Percentiles rank a stretch among this genome's conserved stretches.
These are phyloP conservation scores for Hesperia comma DNA, from an alignment of 2,888 invertebrate genomes.

Conservation along the genomic window DNA sequence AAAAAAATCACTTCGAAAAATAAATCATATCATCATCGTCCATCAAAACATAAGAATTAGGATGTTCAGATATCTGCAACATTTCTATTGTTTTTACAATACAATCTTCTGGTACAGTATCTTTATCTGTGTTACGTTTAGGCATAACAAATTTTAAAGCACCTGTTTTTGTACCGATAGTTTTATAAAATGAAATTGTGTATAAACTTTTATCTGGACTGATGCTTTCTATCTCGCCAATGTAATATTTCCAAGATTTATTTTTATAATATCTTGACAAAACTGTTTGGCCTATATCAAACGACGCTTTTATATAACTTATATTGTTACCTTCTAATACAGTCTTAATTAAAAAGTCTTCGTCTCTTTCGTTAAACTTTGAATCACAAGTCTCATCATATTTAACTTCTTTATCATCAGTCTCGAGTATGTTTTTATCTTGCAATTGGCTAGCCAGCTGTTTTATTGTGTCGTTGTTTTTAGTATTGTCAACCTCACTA, in stretches of 20 bases:
- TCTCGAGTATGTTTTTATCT: background rate
- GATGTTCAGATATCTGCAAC: slow-evolving; percentile 40
- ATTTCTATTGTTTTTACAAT: slow-evolving; percentile 41
- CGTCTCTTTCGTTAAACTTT: background rate
- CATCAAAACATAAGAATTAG: slow-evolving; percentile 38
- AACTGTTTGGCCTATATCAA: background rate
- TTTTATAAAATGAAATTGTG: slow-evolving; percentile 7
- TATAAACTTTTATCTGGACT: background rate
- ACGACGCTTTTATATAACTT: background rate
- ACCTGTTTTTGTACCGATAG: background rate
- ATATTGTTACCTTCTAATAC: background rate
- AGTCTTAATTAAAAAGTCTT: slow-evolving; percentile 3
- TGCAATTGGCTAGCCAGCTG: background rate
- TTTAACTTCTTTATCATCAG: background rate
- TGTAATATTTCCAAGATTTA: slow-evolving; percentile 2
- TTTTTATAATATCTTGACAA: background rate
- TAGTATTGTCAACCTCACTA: background rate
- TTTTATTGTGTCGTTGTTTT: background rate
- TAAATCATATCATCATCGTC: slow-evolving; percentile 3
- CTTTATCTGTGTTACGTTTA: slow-evolving; percentile 39
- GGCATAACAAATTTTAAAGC: slow-evolving; percentile 35
- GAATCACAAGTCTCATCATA: background rate
- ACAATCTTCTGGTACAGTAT: slow-evolving; percentile 39
- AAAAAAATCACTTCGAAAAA: background rate
- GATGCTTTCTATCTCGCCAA: background rate